Evolutionary conservation across 2,797 vertebrate species (phyloP).

Genomic region (Neosalanx taihuensis): DNA sequence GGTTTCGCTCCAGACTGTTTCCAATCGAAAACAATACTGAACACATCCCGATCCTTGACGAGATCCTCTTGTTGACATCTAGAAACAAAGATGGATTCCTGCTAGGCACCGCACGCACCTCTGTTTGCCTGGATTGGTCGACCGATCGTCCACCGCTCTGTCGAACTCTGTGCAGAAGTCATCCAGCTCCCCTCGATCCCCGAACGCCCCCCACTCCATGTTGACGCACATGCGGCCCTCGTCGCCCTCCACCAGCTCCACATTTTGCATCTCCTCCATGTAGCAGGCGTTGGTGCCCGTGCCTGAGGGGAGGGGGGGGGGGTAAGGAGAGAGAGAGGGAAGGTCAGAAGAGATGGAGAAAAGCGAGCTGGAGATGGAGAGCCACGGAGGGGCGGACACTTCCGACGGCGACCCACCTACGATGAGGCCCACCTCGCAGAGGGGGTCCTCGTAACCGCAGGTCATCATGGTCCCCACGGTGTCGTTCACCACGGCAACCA

Average conservation of each 20-base stretch:
- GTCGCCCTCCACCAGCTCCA: conserved; percentile 86
- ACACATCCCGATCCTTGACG: too few species aligned
- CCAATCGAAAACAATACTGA: too few species aligned
- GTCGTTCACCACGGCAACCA: conserved; percentile 94
- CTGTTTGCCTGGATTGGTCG: conserved; percentile 84
- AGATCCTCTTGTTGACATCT: background rate
- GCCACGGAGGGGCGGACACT: background rate
- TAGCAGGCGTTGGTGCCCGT: conserved; percentile 94
- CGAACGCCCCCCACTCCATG: conserved; percentile 96
- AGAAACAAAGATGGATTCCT: background rate
- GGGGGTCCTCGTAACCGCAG: conserved; percentile 89
- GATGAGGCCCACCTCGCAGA: conserved; percentile 93
- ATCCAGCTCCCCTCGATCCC: conserved; percentile 85
- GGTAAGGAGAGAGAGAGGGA: background rate
- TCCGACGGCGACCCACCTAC: conserved; percentile 79
- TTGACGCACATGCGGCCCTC: conserved; percentile 92
- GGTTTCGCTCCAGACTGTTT: too few species aligned
- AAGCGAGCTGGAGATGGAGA: background rate
- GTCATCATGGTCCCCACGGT: conserved; percentile 99
- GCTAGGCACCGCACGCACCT: conserved; percentile 67
- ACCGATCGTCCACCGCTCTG: conserved; percentile 78
- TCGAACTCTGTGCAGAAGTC: conserved; percentile 86
- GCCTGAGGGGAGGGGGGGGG: conserved; percentile 62
- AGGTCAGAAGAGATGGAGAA: background rate
- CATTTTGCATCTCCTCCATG: conserved; percentile 95